Conservation (phyloP, 2,113 vertebrate genomes). For the Manacus vitellinus region DNA sequence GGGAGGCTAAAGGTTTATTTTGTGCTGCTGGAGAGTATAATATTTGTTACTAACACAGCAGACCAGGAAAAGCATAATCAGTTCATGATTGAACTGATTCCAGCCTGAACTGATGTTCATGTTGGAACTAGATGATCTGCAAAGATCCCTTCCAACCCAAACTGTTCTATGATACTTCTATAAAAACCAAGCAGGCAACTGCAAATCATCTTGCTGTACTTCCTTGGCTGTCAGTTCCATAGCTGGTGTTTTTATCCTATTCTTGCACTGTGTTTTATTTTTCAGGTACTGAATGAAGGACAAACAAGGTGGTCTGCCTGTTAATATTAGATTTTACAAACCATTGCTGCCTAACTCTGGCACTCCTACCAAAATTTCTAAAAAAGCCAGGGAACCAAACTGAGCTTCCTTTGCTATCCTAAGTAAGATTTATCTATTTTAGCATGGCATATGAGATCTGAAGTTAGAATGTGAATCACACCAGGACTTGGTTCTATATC, state of each 20-base stretch:
- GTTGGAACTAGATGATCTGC: background rate
- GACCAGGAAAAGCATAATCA: background rate
- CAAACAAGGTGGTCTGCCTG: background rate
- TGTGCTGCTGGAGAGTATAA: background rate
- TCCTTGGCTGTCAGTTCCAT: background rate
- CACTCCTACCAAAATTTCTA: background rate
- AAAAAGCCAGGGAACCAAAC: background rate
- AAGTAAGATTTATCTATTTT: background rate
- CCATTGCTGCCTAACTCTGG: background rate
- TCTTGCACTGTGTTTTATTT: background rate
- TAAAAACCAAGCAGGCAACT: background rate
- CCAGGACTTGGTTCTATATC: background rate
- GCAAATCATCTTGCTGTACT: background rate
- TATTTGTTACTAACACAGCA: background rate
- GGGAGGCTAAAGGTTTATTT: background rate
- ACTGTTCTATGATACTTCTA: background rate
- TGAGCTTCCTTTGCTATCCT: background rate
- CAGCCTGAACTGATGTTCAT: background rate
- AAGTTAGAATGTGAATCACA: slow-evolving; percentile 16
- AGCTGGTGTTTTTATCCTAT: background rate
- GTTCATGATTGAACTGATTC: background rate
- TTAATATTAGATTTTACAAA: background rate
- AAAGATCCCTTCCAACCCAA: background rate
- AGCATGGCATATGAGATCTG: background rate
- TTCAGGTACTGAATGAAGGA: background rate